A percentile compares a stretch with the other conserved stretches of the same genome.
phyloP scores from a whole-genome alignment of 2,797 vertebrate genomes.

The Neopelma chrysocephalum region DNA sequence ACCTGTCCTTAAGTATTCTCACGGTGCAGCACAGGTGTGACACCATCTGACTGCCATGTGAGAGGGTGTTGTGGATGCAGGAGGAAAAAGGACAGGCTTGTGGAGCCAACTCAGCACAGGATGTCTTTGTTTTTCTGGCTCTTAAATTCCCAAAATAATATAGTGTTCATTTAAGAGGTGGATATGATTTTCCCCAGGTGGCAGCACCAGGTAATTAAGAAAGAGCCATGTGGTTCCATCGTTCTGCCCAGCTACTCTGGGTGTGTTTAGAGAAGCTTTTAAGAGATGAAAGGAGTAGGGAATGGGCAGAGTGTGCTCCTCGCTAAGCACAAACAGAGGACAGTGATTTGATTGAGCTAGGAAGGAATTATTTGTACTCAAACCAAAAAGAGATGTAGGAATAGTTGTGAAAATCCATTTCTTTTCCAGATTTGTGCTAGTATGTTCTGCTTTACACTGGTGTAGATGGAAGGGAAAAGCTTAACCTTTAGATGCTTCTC shows the following conservation, averaged over 20 bases:
- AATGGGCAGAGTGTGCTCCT: conserved; percentile 1
- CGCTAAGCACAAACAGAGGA: not conserved
- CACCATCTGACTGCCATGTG: rapidly evolving
- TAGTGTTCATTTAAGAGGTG: not conserved
- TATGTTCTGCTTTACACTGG: not conserved
- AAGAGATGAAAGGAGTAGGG: conserved; percentile 17
- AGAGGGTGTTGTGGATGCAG: not conserved
- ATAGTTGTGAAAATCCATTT: conserved; percentile 15
- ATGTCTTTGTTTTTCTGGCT: not conserved
- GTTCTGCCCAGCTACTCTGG: not conserved
- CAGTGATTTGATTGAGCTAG: not conserved
- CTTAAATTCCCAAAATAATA: not conserved
- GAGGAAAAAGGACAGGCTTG: not conserved
- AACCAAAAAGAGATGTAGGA: not conserved
- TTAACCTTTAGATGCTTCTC: not conserved
- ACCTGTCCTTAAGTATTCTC: rapidly evolving
- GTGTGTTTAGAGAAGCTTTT: conserved; percentile 13
- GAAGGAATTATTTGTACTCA: not conserved
- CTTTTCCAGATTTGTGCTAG: not conserved
- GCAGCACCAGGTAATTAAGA: not conserved
- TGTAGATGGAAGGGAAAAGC: not conserved
- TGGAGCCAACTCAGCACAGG: not conserved
- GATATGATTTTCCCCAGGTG: not conserved
- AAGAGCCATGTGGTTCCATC: not conserved
- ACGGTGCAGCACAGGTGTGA: not conserved